Percentiles rank a stretch among this genome's conserved stretches.
Evolutionary conservation across 2,888 invertebrate genomes (phyloP).

Genomic region (Cerceris rybyensis): DNA sequence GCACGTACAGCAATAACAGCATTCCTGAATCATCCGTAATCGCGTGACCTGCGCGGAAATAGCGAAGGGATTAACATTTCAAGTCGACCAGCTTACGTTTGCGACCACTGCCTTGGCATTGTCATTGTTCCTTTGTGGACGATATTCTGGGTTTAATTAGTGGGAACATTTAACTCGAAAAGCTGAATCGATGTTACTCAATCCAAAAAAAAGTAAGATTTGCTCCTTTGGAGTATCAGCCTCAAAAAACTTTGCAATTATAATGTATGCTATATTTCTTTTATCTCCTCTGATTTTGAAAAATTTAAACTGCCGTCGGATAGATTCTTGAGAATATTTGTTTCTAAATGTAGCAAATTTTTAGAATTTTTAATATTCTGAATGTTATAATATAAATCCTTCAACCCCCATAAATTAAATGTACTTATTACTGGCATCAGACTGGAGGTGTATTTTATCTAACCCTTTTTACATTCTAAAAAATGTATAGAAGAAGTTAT

Average conservation of each 20-base stretch:
- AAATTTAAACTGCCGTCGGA: no score
- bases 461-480: no score
- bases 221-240: background rate
- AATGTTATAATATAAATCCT: no score
- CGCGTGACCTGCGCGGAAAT: slow-evolving; percentile 28
- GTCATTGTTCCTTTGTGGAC: slow-evolving; percentile 11
- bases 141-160: slow-evolving; percentile 6
- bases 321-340: no score
- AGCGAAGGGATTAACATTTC: slow-evolving; percentile 27
- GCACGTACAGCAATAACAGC: slow-evolving; percentile 14
- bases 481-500: no score
- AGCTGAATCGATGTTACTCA: slow-evolving; percentile 24
- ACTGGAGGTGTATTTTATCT: no score
- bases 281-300: no score
- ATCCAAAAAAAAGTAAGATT: slow-evolving; percentile 11
- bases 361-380: no score
- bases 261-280: no score
- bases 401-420: no score
- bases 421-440: no score
- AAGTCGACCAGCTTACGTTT: slow-evolving; percentile 1
- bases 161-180: slow-evolving; percentile 20
- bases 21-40: slow-evolving; percentile 33
- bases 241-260: background rate
- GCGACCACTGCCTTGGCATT: background rate
- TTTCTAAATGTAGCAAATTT: no score